Conservation (phyloP, 2,113 vertebrate species). For the Syngnathus scovelli region DNA sequence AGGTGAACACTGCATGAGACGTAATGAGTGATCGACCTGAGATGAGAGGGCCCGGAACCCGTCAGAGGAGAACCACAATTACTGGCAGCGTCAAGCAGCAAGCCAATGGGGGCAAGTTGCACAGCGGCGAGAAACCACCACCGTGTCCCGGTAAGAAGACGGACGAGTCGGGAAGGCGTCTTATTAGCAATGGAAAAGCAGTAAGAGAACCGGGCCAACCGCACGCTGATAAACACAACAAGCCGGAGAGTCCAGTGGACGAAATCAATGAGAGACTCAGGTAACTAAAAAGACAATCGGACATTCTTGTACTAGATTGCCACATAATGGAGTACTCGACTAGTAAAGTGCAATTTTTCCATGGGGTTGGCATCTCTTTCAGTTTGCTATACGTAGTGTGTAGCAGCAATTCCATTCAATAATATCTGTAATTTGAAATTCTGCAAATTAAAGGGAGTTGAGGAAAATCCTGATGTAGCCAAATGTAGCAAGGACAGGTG, state of each 20-base stretch:
- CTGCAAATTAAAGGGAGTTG: neutral
- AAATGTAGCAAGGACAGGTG: neutral
- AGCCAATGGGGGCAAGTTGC: conserved; percentile 48
- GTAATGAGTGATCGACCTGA: conserved; percentile 67
- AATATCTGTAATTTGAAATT: neutral
- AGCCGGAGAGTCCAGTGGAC: conserved; percentile 45
- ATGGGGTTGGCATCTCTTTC: neutral
- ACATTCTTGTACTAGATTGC: neutral
- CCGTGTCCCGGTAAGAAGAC: conserved; percentile 20
- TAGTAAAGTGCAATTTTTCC: neutral
- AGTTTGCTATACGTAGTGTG: neutral
- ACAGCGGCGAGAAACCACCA: conserved; percentile 28
- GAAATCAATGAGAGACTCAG: conserved; percentile 58
- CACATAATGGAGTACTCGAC: neutral
- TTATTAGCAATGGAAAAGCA: conserved; percentile 24
- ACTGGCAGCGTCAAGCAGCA: conserved; percentile 47
- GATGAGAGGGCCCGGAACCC: conserved; percentile 47
- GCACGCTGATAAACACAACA: conserved; percentile 24
- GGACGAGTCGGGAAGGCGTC: conserved; percentile 15
- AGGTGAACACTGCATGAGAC: conserved; percentile 22
- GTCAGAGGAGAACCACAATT: conserved; percentile 65
- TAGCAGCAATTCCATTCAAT: neutral
- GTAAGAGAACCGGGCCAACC: conserved; percentile 21
- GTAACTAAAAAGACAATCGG: conserved; percentile 35
- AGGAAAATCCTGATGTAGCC: neutral